These are phyloP conservation scores for Ascidia mentula DNA, from an alignment of 23 tunicate species.

Conservation along the genomic window DNA sequence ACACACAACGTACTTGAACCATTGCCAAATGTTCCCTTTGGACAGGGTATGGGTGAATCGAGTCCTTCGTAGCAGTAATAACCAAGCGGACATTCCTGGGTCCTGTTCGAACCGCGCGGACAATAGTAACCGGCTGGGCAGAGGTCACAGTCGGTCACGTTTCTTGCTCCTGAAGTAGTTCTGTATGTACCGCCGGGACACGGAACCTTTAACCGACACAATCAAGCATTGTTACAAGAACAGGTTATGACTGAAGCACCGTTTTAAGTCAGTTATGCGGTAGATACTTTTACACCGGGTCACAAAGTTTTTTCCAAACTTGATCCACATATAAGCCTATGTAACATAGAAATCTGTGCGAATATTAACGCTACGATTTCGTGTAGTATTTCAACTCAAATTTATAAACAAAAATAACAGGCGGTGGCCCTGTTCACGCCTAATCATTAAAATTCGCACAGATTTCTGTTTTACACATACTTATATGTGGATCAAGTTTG, in stretches of 20 bases:
- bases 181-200: conserved; percentile 93
- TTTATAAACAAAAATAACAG: too few species aligned
- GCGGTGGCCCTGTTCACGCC: too few species aligned
- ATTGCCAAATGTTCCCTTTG: conserved; percentile 92
- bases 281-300: neutral
- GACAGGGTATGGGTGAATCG: conserved; percentile 78
- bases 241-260: too few species aligned
- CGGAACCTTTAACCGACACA: conserved; percentile 46
- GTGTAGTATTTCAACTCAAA: too few species aligned
- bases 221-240: too few species aligned
- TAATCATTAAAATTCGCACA: too few species aligned
- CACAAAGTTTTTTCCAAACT: neutral
- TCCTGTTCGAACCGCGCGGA: conserved; percentile 47
- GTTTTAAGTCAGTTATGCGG: neutral
- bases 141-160: conserved; percentile 46
- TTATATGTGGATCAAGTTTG: too few species aligned
- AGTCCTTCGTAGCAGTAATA: conserved; percentile 55
- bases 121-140: conserved; percentile 83
- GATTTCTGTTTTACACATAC: too few species aligned
- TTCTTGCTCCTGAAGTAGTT: conserved; percentile 16
- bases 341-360: too few species aligned
- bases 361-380: too few species aligned
- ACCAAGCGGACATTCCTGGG: conserved; percentile 63
- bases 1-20: neutral
- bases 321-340: too few species aligned